Evolutionary conservation across 92 coral and sea anemone genomes (phyloP), one percentile per base, ranked within the genome.

Genomic region (Parazoanthus darwini): DNA sequence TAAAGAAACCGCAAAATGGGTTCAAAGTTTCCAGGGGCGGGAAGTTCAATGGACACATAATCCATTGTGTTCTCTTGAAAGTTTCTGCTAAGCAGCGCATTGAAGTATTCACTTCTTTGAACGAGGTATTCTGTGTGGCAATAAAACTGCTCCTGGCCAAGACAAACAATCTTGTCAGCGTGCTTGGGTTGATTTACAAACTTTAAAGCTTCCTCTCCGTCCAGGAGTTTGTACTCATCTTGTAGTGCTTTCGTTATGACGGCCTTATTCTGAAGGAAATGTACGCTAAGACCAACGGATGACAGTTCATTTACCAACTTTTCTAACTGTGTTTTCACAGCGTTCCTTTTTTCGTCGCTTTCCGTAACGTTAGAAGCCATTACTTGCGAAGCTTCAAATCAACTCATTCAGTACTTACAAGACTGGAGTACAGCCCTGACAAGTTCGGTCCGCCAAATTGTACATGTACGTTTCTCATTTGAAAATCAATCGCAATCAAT

Each of bases 161-260:
- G 88, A 67, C 92, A 88, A 59, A 97, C 86, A 20, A 97, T 91
- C 72, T 95, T 97, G 85, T 97, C 98, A 3, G 99, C 96, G 82
- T 91, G 93, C 35, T 94, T 91, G 0, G 99, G 97, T 67, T 92
- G 95, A 80, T 97, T 97, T 77, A 97, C 96, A 68, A 94, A 94
- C 92, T 94, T 93, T 77, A 94, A 71, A 8, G 99, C 99, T 63
- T 96, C 97, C 54, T 95, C 94, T 2, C 99, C 99, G 81, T 95
- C 97, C 63, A 93, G 89, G 50, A 97, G 74, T 56, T 91, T 91
- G 59, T 94, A 94, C 16, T 97, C 94, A 4, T 80, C 86, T 37
- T 88, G 94, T 11, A 81, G 66, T 44, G 89, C 82, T 35, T 92
- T 91, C 13, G 98, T 88, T 22, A 97, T 89, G 13, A 97, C 96